phyloP scores from a whole-genome alignment of 2,888 invertebrate genomes.

The Dasypogon diadema region DNA sequence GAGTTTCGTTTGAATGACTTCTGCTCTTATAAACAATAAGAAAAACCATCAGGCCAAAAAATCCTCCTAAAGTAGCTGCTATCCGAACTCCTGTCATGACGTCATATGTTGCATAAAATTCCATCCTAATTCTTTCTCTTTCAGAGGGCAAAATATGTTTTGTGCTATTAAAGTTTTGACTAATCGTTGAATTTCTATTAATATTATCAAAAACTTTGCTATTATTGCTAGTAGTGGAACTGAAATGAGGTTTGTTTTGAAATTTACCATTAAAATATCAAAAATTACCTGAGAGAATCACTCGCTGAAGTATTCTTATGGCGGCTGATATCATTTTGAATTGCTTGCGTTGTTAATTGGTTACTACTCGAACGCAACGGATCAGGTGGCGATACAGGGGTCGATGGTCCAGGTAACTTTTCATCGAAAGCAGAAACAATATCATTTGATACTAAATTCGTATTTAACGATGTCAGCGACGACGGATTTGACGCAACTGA shows the following conservation, averaged over 20 bases:
- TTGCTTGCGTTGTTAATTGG: slow-evolving; percentile 59
- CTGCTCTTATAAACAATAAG: slow-evolving; percentile 92
- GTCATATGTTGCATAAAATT: slow-evolving; percentile 92
- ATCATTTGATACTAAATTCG: neutral
- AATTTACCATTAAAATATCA: neutral
- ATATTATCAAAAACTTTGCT: slow-evolving; percentile 54
- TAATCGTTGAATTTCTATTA: slow-evolving; percentile 50
- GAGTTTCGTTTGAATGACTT: slow-evolving; percentile 79
- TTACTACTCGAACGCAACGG: slow-evolving; percentile 58
- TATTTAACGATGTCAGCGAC: slow-evolving; percentile 58
- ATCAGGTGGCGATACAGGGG: slow-evolving; percentile 56
- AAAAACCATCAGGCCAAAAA: slow-evolving; percentile 92
- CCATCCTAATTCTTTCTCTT: slow-evolving; percentile 79
- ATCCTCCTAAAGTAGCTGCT: slow-evolving; percentile 90
- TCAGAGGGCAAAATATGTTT: slow-evolving; percentile 66
- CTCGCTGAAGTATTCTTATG: slow-evolving; percentile 56
- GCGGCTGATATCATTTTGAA: slow-evolving; percentile 57
- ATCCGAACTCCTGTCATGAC: slow-evolving; percentile 94
- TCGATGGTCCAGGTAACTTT: slow-evolving; percentile 51
- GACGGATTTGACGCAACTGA: slow-evolving; percentile 62
- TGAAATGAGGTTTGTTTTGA: neutral
- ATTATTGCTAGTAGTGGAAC: slow-evolving; percentile 52
- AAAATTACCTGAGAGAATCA: slow-evolving; percentile 39
- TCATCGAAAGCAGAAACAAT: slow-evolving; percentile 2
- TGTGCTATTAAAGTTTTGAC: slow-evolving; percentile 47